Conservation (phyloP, 1,140 invertebrate species). For the Aphelenchoides besseyi region DNA sequence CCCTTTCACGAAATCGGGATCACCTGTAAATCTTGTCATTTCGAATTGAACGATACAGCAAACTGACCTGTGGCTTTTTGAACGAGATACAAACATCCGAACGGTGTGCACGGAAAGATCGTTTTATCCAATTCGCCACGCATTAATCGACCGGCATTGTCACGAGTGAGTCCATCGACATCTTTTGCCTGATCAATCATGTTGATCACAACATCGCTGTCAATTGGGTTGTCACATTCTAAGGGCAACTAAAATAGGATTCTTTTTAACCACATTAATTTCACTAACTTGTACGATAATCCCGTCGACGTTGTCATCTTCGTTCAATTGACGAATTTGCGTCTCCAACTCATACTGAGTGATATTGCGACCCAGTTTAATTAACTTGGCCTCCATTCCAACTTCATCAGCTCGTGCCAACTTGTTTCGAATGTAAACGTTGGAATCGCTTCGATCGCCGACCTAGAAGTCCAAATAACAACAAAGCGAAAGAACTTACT, state of each 20-base stretch:
- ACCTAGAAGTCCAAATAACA: slow-evolving; percentile 69
- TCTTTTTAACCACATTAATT: neutral
- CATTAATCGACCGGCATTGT: slow-evolving; percentile 58
- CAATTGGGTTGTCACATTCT: slow-evolving; percentile 49
- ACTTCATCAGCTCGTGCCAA: slow-evolving; percentile 78
- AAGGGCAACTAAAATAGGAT: slow-evolving; percentile 52
- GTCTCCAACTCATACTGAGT: slow-evolving; percentile 73
- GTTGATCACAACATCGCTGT: slow-evolving; percentile 52
- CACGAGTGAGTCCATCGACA: slow-evolving; percentile 59
- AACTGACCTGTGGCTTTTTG: slow-evolving; percentile 54
- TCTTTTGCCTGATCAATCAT: slow-evolving; percentile 55
- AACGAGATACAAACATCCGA: slow-evolving; percentile 57
- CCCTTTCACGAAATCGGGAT: slow-evolving; percentile 71
- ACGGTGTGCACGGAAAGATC: slow-evolving; percentile 60
- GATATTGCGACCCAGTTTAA: slow-evolving; percentile 76
- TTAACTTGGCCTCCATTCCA: slow-evolving; percentile 78
- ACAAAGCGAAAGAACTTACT: slow-evolving; percentile 35
- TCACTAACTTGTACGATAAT: slow-evolving; percentile 57
- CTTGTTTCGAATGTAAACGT: slow-evolving; percentile 97
- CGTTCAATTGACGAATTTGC: slow-evolving; percentile 54
- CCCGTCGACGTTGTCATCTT: slow-evolving; percentile 54
- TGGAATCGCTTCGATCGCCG: slow-evolving; percentile 91
- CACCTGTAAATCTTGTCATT: slow-evolving; percentile 38
- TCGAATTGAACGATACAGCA: slow-evolving; percentile 6
- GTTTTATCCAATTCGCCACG: slow-evolving; percentile 53